Percentiles rank a stretch among this genome's conserved stretches.
Evolutionary conservation across 2,888 invertebrate genomes (phyloP).

Genomic region (Lycophotia porphyrea): DNA sequence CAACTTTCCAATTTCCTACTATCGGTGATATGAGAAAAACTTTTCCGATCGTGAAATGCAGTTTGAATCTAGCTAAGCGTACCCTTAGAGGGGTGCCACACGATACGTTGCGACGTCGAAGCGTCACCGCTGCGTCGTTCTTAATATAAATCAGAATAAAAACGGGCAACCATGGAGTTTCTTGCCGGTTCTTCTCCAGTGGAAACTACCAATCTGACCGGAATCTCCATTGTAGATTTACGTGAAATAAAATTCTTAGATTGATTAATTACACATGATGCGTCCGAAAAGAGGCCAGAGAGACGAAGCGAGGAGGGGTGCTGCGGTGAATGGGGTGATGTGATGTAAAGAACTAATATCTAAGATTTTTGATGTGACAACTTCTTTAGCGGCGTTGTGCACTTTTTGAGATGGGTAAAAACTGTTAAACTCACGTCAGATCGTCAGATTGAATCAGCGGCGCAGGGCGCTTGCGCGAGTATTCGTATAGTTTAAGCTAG

Average conservation of each 20-base stretch:
- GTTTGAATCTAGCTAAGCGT: conserved; percentile 22
- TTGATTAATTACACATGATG: background rate
- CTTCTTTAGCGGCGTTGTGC: no score
- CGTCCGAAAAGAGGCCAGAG: background rate
- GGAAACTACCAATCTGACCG: background rate
- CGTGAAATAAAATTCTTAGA: background rate
- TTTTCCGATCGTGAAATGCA: conserved; percentile 48
- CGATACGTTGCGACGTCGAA: background rate
- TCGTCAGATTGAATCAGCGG: no score
- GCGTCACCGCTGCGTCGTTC: background rate
- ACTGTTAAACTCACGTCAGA: no score
- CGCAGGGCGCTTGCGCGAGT: no score
- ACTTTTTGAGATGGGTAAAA: no score
- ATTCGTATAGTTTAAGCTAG: no score
- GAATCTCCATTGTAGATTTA: background rate
- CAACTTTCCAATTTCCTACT: conserved; percentile 43
- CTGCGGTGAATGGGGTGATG: no score
- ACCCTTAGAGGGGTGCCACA: background rate
- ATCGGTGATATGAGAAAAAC: conserved; percentile 47
- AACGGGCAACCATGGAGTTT: background rate
- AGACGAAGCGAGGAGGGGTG: background rate
- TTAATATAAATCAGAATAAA: background rate
- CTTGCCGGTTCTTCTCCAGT: background rate
- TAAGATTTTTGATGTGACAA: no score
- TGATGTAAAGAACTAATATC: no score